Conservation (phyloP, 1,140 invertebrate species). For the Brachionus angularis region DNA sequence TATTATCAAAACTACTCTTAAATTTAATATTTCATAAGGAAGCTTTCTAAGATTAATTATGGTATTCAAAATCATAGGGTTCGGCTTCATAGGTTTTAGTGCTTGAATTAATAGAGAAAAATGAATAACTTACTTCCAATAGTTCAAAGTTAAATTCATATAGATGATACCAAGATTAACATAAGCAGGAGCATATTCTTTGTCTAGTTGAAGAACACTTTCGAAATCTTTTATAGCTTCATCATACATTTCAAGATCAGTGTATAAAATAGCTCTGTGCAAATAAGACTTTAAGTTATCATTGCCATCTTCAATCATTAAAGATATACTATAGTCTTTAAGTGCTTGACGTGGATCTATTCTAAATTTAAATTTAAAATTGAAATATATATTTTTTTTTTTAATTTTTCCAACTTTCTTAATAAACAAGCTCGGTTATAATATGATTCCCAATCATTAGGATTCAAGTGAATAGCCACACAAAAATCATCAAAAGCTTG, state of each 20-base stretch:
- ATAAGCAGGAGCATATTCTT: slow-evolving; percentile 54
- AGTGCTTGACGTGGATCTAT: slow-evolving; percentile 53
- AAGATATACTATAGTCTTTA: slow-evolving; percentile 56
- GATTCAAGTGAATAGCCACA: slow-evolving; percentile 46
- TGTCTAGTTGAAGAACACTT: slow-evolving; percentile 54
- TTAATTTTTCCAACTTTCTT: slow-evolving; percentile 43
- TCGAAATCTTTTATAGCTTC: slow-evolving; percentile 58
- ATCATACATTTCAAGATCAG: slow-evolving; percentile 48
- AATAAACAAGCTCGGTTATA: slow-evolving; percentile 47
- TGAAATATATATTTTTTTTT: background rate
- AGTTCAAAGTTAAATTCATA: slow-evolving; percentile 51
- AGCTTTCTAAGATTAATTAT: no score
- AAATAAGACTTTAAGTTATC: slow-evolving; percentile 54
- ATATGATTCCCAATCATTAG: slow-evolving; percentile 45
- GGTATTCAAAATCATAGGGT: no score
- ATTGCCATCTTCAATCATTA: slow-evolving; percentile 53
- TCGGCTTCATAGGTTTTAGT: no score
- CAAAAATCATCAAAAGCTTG: slow-evolving; percentile 53
- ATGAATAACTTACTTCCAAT: slow-evolving; percentile 51
- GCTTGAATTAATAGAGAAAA: background rate
- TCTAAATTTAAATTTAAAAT: slow-evolving; percentile 45
- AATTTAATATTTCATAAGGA: no score
- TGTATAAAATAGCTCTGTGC: slow-evolving; percentile 56
- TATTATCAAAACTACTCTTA: no score
- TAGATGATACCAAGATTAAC: slow-evolving; percentile 56